Percentiles rank a stretch among this genome's conserved stretches.
Conservation (phyloP, 2,888 invertebrate species). For the Tuberolachnus salignus region DNA sequence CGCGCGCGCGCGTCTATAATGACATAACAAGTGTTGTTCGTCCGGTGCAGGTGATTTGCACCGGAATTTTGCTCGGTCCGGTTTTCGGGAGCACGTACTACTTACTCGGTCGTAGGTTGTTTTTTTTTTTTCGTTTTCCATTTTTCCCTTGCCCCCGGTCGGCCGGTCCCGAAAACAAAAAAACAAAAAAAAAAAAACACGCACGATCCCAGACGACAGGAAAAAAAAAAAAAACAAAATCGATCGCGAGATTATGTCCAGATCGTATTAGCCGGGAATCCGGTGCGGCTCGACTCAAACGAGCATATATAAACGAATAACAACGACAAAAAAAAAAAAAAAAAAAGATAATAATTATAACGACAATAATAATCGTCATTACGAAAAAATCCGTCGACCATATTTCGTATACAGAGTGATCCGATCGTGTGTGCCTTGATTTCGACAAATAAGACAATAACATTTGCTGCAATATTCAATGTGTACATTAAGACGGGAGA, state of each 20-base stretch:
- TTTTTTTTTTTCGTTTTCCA: background rate
- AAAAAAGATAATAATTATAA: too few relatives aligned
- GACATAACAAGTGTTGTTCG: constrained; percentile 36
- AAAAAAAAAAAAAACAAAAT: constrained; percentile 28
- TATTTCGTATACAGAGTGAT: too few relatives aligned
- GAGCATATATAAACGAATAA: background rate
- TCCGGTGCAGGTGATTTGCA: constrained; percentile 10
- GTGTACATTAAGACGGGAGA: too few relatives aligned
- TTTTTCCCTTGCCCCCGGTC: background rate
- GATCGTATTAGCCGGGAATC: constrained; percentile 32
- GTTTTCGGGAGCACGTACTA: background rate
- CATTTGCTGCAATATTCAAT: too few relatives aligned
- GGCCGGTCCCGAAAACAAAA: background rate
- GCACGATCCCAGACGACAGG: background rate
- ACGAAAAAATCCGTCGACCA: background rate
- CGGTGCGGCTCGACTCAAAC: constrained; percentile 29
- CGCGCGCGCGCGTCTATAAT: constrained; percentile 26
- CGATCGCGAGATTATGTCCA: constrained; percentile 17
- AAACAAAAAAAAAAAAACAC: too few relatives aligned
- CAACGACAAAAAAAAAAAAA: background rate
- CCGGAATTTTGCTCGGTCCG: background rate
- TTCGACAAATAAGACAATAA: too few relatives aligned
- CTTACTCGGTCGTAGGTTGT: background rate
- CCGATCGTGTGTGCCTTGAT: too few relatives aligned
- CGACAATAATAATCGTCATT: background rate